Percentiles rank a stretch among this genome's conserved stretches.
Evolutionary conservation across 2,797 vertebrate genomes (phyloP).

Genomic region (Channallabes apus): DNA sequence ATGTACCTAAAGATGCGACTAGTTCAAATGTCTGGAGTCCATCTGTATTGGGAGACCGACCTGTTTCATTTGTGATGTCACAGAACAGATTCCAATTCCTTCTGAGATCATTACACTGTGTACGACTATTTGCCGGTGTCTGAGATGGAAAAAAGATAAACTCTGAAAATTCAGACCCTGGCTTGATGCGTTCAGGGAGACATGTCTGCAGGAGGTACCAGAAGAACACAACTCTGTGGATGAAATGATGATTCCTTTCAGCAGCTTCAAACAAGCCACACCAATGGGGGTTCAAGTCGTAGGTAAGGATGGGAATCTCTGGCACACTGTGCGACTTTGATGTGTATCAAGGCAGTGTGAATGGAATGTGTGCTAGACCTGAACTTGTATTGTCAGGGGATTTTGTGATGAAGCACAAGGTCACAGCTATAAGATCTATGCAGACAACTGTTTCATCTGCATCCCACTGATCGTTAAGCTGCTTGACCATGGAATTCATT

Average conservation of each 20-base stretch:
- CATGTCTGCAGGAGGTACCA: conserved; percentile 27
- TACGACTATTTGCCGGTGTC: too few species aligned
- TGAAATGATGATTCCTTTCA: conserved; percentile 38
- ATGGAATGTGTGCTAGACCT: background rate
- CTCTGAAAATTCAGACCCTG: conserved; percentile 49
- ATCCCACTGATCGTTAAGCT: background rate
- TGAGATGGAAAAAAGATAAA: conserved; percentile 29
- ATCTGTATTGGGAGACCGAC: too few species aligned
- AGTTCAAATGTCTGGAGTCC: too few species aligned
- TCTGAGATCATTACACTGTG: too few species aligned
- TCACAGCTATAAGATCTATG: conserved; percentile 42
- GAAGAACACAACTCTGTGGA: conserved; percentile 37
- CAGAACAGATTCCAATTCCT: too few species aligned
- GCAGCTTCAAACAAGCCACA: background rate
- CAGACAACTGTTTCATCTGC: conserved; percentile 31
- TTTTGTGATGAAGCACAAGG: conserved; percentile 33
- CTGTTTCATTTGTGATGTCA: too few species aligned
- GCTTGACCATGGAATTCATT: too few species aligned
- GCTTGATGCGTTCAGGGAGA: conserved; percentile 43
- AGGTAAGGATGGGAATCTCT: conserved; percentile 37
- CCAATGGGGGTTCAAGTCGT: conserved; percentile 23
- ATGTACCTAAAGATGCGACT: too few species aligned
- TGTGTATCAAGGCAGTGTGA: background rate
- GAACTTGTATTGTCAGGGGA: conserved; percentile 38
- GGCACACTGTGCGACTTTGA: conserved; percentile 21